Conservation (phyloP, 2,797 vertebrate genomes). For the Epinephelus coioides region DNA sequence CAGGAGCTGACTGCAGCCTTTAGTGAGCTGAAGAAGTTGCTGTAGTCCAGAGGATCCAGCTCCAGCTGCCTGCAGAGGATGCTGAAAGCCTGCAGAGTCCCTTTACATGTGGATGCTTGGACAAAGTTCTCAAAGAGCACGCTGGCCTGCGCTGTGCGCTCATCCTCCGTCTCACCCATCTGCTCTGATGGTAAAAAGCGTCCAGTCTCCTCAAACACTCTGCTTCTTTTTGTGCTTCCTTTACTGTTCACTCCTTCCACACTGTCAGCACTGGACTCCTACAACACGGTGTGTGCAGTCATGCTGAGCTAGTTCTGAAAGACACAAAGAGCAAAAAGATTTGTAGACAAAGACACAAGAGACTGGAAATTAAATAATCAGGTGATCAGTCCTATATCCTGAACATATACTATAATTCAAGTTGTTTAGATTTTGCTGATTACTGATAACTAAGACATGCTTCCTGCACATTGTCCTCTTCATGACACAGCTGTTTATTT, state of each 20-base stretch:
- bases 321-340: neutral
- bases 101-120: conserved; percentile 95
- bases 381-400: no score
- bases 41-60: conserved; percentile 91
- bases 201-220: neutral
- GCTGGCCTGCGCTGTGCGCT: conserved; percentile 90
- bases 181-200: conserved; percentile 25
- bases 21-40: conserved; percentile 91
- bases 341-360: conserved; percentile 6
- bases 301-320: conserved; percentile 71
- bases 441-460: no score
- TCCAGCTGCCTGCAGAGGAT: conserved; percentile 94
- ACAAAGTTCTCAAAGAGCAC: conserved; percentile 98
- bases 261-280: conserved; percentile 20
- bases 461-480: neutral
- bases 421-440: no score
- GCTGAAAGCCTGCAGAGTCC: conserved; percentile 95
- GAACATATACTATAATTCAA: no score
- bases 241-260: conserved; percentile 26
- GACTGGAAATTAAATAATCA: neutral
- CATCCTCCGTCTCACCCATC: conserved; percentile 94
- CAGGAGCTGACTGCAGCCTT: conserved; percentile 93
- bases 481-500: neutral
- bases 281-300: conserved; percentile 40
- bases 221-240: neutral